Evolutionary conservation across 92 coral and sea anemone species (phyloP), one percentile per base, ranked within the genome.

Genomic region (Pocillopora grandis): DNA sequence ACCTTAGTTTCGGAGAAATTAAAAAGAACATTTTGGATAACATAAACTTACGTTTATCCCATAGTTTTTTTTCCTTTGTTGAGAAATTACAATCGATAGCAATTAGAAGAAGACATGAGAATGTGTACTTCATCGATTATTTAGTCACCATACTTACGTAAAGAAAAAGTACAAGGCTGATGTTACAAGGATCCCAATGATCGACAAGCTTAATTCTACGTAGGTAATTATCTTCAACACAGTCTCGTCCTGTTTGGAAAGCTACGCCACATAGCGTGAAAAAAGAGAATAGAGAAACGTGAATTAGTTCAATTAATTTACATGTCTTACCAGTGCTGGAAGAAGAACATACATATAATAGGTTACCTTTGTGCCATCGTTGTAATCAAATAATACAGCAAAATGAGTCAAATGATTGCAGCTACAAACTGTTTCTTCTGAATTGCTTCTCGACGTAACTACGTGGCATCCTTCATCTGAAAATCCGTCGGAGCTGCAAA

Each of bases 341-440:
- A 1, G 0, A 14, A 14, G 3, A 5, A 61, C 18, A 16, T 61
- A 19, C 18, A 6, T 10, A n/a, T 62, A 18, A 16, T 62, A 9
- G 6, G 9, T 66, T 66, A 66, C 71, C 71, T 66, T 2, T 1
- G 13, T 27, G 2, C 23, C n/a, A 21, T 66, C 36, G 2, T 35
- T 35, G 23, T 65, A 65, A 33, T 66, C 15, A 9, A 66, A 66
- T 66, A 66, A 66, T 2, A 20, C 71, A 66, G 37, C 71, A 10
- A 66, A 66, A 35, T 66, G 71, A 66, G 71, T 66, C 71, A 66
- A 5, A 66, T 66, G 71, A 21, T 66, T 66, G 23, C 71, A 66
- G 71, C 31, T 66, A 33, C 71, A 66, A 20, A 20, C 71, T 66
- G 71, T 66, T 23, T 66, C 33, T 66, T 2, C 42, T n/a, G 71